Evolutionary conservation across 1,140 invertebrate genomes (phyloP).

Genomic region (Drosophila lacteicornis): DNA sequence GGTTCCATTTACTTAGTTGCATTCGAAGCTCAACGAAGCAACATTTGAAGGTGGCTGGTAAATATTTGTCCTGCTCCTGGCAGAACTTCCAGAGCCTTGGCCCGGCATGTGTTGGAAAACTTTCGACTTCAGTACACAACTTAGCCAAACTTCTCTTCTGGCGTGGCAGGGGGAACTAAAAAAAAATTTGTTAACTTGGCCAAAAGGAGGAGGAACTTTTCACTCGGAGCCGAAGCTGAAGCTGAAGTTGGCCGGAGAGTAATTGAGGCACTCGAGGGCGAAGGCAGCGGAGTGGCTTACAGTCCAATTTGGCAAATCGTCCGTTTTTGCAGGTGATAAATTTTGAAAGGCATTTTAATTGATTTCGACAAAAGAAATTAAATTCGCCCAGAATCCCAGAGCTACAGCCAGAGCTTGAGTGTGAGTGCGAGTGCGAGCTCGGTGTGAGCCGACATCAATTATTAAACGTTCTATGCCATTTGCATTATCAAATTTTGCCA

Average conservation of each 20-base stretch:
- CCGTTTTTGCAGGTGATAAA: slow-evolving; percentile 70
- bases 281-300: slow-evolving; percentile 17
- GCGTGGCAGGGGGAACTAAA: slow-evolving; percentile 16
- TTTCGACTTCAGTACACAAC: slow-evolving; percentile 74
- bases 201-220: slow-evolving; percentile 44
- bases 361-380: slow-evolving; percentile 66
- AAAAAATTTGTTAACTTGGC: slow-evolving; percentile 72
- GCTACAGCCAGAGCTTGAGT: neutral
- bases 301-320: slow-evolving; percentile 52
- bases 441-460: slow-evolving; percentile 46
- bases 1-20: slow-evolving; percentile 58
- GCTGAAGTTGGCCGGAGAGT: slow-evolving; percentile 48
- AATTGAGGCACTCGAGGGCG: slow-evolving; percentile 66
- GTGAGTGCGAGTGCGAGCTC: neutral
- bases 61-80: slow-evolving; percentile 54
- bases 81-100: neutral
- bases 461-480: slow-evolving; percentile 58
- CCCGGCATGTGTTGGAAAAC: slow-evolving; percentile 45
- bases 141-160: slow-evolving; percentile 76
- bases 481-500: slow-evolving; percentile 59
- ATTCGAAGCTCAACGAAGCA: slow-evolving; percentile 29
- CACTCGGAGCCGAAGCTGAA: slow-evolving; percentile 41
- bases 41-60: slow-evolving; percentile 56
- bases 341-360: slow-evolving; percentile 69
- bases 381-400: slow-evolving; percentile 16